Base-by-base conservation (phyloP, 2,113 vertebrate genomes). In the human region DNA sequence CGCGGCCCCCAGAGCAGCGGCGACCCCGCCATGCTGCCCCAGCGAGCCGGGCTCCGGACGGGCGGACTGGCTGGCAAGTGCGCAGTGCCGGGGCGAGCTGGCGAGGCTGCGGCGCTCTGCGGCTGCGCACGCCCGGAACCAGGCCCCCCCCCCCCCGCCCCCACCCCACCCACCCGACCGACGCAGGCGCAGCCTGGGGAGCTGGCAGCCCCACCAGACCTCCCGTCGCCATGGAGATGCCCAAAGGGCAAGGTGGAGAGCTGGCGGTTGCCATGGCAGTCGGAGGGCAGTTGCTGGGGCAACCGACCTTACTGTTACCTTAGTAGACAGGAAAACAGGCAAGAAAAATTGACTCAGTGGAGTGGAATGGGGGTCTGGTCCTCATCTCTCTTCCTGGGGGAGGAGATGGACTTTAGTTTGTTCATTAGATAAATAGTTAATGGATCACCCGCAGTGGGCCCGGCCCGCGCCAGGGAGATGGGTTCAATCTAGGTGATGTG, bases 1-100 rank as follows among this genome's bases (percentile, higher is more conserved):
- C 97, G 93, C 96, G 98, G 94, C 97, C 95, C 96, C 90, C 91
- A 9, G 89, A 97, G 95, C 97, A 97, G 89, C 23, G 94, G 97
- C 94, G 94, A 96, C 94, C 96, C 78, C 66, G 97, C 97, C 98
- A 97, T 98, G 75, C 97, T 98, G 97, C 97, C 91, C 97, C 91
- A 89, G 73, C 96, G 80, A 97, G 96, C 98, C 98, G 96, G 97
- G 96, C 97, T 97, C 97, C 97, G 95, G 97, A 96, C 97, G 25
- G 97, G 96, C 97, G 68, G 43, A 97, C 96, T 91, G 93, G 79
- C 96, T 84, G 91, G 80, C 93, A 97, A 97, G 84, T 96, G 97
- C 97, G 94, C 93, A 96, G 94, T 59, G 82, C 73, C 4, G 0
- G 22, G 78, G 70, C n/a, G 43, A 90, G 52, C 30, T 3, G 27